A percentile compares a stretch with the other conserved stretches of the same genome.
Conservation (phyloP, 2,888 invertebrate genomes). For the Thymelicus lineola region DNA sequence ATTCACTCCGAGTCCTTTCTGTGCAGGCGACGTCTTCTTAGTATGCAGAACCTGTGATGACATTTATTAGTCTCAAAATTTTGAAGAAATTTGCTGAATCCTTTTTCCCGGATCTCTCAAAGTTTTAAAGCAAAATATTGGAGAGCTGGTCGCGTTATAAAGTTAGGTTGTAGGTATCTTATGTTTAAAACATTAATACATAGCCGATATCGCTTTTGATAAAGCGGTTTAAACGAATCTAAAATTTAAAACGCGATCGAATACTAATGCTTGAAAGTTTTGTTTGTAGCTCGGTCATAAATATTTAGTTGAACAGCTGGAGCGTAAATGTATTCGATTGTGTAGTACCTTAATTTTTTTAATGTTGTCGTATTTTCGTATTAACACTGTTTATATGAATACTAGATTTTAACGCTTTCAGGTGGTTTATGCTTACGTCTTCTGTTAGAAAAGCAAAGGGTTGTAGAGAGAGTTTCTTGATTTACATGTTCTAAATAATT, state of each 20-base stretch:
- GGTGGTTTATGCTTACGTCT: too few relatives aligned
- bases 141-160: conserved; percentile 71
- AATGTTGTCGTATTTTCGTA: conserved; percentile 22
- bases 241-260: conserved; percentile 81
- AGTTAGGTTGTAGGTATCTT: conserved; percentile 70
- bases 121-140: conserved; percentile 69
- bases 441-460: too few relatives aligned
- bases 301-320: conserved; percentile 71
- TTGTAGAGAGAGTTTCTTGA: too few relatives aligned
- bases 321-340: conserved; percentile 60
- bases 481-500: too few relatives aligned
- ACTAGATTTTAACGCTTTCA: not conserved
- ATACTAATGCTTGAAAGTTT: conserved; percentile 77
- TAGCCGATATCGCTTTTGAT: conserved; percentile 82
- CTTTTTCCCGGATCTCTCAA: conserved; percentile 59
- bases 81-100: conserved; percentile 77
- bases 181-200: conserved; percentile 84
- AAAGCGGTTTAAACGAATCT: conserved; percentile 82
- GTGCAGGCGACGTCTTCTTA: conserved; percentile 76
- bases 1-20: conserved; percentile 72
- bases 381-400: not conserved
- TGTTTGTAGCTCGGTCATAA: conserved; percentile 75
- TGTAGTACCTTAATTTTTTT: conserved; percentile 39
- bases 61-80: conserved; percentile 84
- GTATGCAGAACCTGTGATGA: conserved; percentile 75